Evolutionary conservation across 2,797 vertebrate genomes (phyloP).

Genomic region (Melanotaenia pygmaea): DNA sequence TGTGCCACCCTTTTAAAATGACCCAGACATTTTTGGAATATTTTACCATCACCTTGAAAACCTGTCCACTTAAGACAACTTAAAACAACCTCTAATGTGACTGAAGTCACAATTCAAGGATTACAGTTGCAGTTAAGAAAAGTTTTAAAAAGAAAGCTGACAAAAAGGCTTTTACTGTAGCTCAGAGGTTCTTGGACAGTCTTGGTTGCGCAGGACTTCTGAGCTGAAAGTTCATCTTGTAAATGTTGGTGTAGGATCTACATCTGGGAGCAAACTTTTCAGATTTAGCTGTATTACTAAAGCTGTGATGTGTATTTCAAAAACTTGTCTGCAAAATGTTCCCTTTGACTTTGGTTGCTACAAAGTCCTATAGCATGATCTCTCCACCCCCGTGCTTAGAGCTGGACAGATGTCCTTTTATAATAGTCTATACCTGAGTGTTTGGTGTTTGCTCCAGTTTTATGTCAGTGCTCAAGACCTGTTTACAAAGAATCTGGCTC

Average conservation of each 20-base stretch:
- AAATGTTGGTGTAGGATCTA: too few relatives aligned
- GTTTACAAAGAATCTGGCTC: not conserved
- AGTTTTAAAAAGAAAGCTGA: too few relatives aligned
- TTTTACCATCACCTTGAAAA: conserved; percentile 20
- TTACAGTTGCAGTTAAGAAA: too few relatives aligned
- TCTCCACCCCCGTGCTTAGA: not conserved
- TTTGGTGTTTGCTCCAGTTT: too few relatives aligned
- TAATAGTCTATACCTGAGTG: too few relatives aligned
- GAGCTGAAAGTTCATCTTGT: not conserved
- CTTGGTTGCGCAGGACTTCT: not conserved
- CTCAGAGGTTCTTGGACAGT: not conserved
- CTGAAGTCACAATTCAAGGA: too few relatives aligned
- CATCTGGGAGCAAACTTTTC: too few relatives aligned
- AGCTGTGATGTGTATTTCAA: too few relatives aligned
- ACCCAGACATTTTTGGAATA: not conserved
- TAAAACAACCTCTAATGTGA: not conserved
- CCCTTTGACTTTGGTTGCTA: too few relatives aligned
- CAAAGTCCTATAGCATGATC: not conserved
- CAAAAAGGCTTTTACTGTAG: not conserved
- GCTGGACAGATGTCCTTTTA: not conserved
- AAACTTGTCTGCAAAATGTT: too few relatives aligned
- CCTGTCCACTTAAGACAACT: conserved; percentile 5
- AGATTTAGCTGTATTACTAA: too few relatives aligned
- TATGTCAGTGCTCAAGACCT: not conserved
- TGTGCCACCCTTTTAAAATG: too few relatives aligned